Conservation (phyloP, 2,888 invertebrate genomes). For the Dioctria linearis region DNA sequence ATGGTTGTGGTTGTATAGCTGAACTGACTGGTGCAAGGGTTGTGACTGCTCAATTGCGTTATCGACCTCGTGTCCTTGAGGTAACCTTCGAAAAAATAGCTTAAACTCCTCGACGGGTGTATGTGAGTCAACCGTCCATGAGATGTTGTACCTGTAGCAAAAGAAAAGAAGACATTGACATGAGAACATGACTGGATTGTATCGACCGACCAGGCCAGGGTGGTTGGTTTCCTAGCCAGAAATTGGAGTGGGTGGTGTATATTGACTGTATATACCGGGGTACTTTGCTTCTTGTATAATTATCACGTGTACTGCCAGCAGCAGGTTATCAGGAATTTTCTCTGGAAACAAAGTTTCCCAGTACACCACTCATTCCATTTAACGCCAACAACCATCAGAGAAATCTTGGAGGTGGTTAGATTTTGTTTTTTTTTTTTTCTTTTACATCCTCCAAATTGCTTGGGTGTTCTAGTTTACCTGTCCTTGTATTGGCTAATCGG, state of each 20-base stretch:
- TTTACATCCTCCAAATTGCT: not conserved
- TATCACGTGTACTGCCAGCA: conserved; percentile 28
- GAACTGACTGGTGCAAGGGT: conserved; percentile 63
- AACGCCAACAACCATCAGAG: not conserved
- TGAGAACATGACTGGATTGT: conserved; percentile 3
- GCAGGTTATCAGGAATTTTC: not conserved
- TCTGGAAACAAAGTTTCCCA: not conserved
- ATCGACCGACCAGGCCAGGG: conserved; percentile 3
- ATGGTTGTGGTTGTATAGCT: conserved; percentile 56
- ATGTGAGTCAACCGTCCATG: conserved; percentile 79
- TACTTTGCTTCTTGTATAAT: conserved; percentile 13
- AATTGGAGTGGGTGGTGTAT: not conserved
- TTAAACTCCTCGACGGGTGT: conserved; percentile 80
- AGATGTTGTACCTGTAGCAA: conserved; percentile 77
- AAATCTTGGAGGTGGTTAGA: not conserved
- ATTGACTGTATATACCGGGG: not conserved
- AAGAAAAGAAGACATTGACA: conserved; percentile 37
- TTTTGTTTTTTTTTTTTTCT: conserved; percentile 43
- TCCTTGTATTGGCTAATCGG: conserved; percentile 75
- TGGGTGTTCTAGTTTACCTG: conserved; percentile 65
- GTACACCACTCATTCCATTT: not conserved
- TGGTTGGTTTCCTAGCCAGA: no score
- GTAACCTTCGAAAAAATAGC: conserved; percentile 76
- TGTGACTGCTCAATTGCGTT: conserved; percentile 71
- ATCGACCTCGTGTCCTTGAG: conserved; percentile 73